Base-by-base conservation (phyloP, 2,797 vertebrate genomes). In the Picus viridis region DNA sequence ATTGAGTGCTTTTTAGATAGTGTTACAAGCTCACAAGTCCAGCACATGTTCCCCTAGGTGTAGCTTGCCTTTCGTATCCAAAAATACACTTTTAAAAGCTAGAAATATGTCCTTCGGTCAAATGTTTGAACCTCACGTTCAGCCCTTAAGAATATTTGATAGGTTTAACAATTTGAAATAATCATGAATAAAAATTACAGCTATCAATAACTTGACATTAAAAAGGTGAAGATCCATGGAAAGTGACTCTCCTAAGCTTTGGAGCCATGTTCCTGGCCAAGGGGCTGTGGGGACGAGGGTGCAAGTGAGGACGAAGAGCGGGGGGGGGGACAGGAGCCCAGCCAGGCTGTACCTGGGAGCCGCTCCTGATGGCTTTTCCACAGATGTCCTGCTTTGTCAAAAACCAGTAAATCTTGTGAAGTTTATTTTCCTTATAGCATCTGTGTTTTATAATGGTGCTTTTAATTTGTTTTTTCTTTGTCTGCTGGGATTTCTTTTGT, bases 381-480 rank as follows among this genome's bases (percentile, higher is more conserved):
- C 98, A 98, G 97, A 97, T 92, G 97, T 98, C 98, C 96, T 95
- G 97, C 97, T 98, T 98, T 98, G 98, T 98, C 98, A 98, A 97
- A 98, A 98, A 93, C 92, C 98, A 98, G 97, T 99, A 99, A 99
- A 99, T 99, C 99, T 98, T 98, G 95, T 92, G 93, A 98, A 98
- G 98, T 98, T 99, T 99, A 98, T 99, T 99, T 99, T 99, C 98
- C 97, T 99, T 98, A 97, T 98, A 99, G 98, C 98, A 99, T 99
- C 99, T 99, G 99, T 98, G 98, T 99, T 99, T 99, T 99, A 99
- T 98, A 99, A 99, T 97, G 97, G 98, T 96, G 96, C 98, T 98
- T 98, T 99, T 98, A 98, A 99, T 99, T 99, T 99, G 98, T 99
- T 99, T 99, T 99, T 97, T 96, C 98, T 98, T 97, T 95, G 98